Base-by-base conservation (phyloP, 2,888 invertebrate species). In the Drosophila anomalata region DNA sequence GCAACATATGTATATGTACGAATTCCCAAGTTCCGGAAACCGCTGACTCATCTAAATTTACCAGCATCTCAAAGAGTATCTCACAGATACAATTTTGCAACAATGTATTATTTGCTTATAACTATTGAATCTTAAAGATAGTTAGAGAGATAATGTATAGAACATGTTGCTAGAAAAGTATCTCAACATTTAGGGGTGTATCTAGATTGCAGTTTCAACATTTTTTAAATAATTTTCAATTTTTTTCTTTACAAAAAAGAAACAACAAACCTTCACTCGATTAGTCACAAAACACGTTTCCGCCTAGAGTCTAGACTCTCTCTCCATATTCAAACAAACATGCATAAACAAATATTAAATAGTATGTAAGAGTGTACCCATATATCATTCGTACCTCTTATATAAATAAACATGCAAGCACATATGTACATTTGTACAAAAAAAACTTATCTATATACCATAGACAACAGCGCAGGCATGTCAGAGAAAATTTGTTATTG, bases 1-100 rank as follows among this genome's bases (percentile, higher is more conserved):
- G 52, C 68, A 68, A 65, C 65, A 52, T 63, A 47, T 51, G n/a
- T 31, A 11, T n/a, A 50, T 59, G 42, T n/a, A 7, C 42, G 44
- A 20, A 26, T 50, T 33, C 12, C 17, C 8, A n/a, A 42, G 33
- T 6, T 46, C 60, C 44, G 22, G 20, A 22, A 44, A 11, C 41
- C 24, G 59, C 61, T 17, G 24, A 61, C 31, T 61, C 47, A 59
- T 59, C 12, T 1, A 5, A 24, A n/a, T 17, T 47, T 46, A 12
- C 22, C 20, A 44, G 44, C 22, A 44, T 44, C 44, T 44, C 22
- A 2, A 0, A 44, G 6, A 3, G 9, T 20, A 44, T 17, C 2
- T 44, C 22, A 22, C 11, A 44, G 41, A 42, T 42, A 42, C 41
- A 14, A 36, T 36, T 36, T 36, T 36, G 36, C 36, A 36, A n/a